Evolutionary conservation across 1,140 invertebrate genomes (phyloP).

Genomic region (Patella vulgata): DNA sequence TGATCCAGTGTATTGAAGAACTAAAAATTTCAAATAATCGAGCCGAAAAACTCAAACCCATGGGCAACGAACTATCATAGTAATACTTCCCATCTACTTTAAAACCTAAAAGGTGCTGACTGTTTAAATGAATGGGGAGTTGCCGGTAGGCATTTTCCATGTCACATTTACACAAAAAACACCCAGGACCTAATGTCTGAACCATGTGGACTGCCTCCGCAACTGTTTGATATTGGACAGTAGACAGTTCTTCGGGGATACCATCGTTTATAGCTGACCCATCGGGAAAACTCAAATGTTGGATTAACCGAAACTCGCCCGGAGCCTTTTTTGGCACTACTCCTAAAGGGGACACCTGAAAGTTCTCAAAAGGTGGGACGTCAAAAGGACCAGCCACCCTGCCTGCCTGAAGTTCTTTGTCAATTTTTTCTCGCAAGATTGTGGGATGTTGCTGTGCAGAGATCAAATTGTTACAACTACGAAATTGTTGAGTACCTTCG

Average conservation of each 20-base stretch:
- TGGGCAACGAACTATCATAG: slow-evolving; percentile 24
- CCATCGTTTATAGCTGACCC: slow-evolving; percentile 20
- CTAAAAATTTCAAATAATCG: too few relatives aligned
- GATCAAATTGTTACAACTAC: neutral
- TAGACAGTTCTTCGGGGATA: slow-evolving; percentile 11
- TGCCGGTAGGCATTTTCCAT: slow-evolving; percentile 27
- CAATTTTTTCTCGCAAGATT: too few relatives aligned
- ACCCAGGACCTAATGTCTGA: slow-evolving; percentile 2
- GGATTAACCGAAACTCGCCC: slow-evolving; percentile 18
- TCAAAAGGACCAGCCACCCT: slow-evolving; percentile 14
- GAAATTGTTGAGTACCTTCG: neutral
- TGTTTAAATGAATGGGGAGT: slow-evolving; percentile 20
- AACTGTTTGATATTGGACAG: slow-evolving; percentile 20
- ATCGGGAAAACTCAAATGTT: slow-evolving; percentile 10
- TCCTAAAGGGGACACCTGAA: slow-evolving; percentile 13
- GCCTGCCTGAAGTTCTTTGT: neutral
- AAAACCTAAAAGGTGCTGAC: slow-evolving; percentile 25
- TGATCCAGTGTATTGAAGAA: too few relatives aligned
- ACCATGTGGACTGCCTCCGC: slow-evolving; percentile 21
- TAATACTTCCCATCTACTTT: slow-evolving; percentile 15
- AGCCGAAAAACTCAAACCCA: slow-evolving; percentile 21
- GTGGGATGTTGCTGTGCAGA: too few relatives aligned
- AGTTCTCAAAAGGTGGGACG: slow-evolving; percentile 7
- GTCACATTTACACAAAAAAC: slow-evolving; percentile 20
- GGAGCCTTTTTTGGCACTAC: slow-evolving; percentile 13